A percentile compares a stretch with the other conserved stretches of the same genome.
Evolutionary conservation across 1,140 invertebrate species (phyloP).

Genomic region (Zophobas morio): DNA sequence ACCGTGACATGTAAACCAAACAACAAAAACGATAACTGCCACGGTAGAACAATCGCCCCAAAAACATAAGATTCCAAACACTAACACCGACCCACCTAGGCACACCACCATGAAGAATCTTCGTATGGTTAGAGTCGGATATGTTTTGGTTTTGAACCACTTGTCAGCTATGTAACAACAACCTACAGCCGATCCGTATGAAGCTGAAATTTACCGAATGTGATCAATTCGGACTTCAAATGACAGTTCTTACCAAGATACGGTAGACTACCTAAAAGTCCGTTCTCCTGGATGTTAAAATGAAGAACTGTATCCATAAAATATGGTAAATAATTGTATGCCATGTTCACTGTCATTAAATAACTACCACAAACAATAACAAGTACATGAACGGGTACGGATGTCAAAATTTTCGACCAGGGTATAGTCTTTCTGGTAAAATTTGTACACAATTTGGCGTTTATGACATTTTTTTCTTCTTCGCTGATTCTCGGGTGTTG

Average conservation of each 20-base stretch:
- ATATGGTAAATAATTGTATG: conserved; percentile 91
- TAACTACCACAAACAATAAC: conserved; percentile 89
- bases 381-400: conserved; percentile 90
- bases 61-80: not conserved
- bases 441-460: not conserved
- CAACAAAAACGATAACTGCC: not conserved
- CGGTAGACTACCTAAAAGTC: conserved; percentile 86
- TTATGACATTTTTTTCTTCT: conserved; percentile 82
- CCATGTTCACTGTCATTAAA: conserved; percentile 94
- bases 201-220: no score
- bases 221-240: no score
- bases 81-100: no score
- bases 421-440: conserved; percentile 78
- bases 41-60: not conserved
- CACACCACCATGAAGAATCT: no score
- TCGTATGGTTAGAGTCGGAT: no score
- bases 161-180: not conserved
- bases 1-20: not conserved
- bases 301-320: conserved; percentile 91
- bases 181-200: no score
- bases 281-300: conserved; percentile 87
- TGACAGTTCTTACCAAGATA: conserved; percentile 73
- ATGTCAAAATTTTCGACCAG: conserved; percentile 84
- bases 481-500: conserved; percentile 86
- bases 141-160: no score